phyloP scores from a whole-genome alignment of 92 coral and sea anemone species.

The Zoanthus sociatus region DNA sequence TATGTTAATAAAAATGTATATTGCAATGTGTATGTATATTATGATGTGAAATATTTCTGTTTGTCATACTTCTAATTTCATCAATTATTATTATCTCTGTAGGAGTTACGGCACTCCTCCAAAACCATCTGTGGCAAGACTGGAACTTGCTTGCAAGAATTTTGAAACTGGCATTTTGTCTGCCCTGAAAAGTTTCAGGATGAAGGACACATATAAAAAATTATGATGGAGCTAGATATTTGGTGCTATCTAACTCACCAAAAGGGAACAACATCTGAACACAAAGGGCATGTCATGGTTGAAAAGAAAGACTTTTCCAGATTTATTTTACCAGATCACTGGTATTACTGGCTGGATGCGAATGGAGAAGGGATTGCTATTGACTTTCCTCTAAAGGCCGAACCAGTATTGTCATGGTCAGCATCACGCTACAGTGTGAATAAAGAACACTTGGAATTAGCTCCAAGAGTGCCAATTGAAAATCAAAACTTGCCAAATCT shows the following conservation, averaged over 20 bases:
- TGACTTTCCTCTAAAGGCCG: slow-evolving; percentile 55
- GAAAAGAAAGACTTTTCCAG: slow-evolving; percentile 56
- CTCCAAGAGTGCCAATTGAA: slow-evolving; percentile 60
- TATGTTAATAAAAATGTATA: no score
- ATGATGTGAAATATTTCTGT: no score
- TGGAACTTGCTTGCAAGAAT: slow-evolving; percentile 59
- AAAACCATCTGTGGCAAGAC: slow-evolving; percentile 42
- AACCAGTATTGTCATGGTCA: slow-evolving; percentile 55
- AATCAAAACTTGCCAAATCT: neutral
- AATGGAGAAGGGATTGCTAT: slow-evolving; percentile 60
- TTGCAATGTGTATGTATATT: no score
- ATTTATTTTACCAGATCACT: slow-evolving; percentile 59
- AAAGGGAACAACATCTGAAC: slow-evolving; percentile 54
- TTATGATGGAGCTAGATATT: slow-evolving; percentile 62
- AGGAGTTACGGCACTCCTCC: no score
- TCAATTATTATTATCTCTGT: no score
- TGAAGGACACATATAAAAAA: slow-evolving; percentile 9
- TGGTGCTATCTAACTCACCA: slow-evolving; percentile 54
- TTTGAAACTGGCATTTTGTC: slow-evolving; percentile 56
- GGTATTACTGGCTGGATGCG: slow-evolving; percentile 55
- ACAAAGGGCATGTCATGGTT: slow-evolving; percentile 61
- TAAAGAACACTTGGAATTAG: slow-evolving; percentile 40
- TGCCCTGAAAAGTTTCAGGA: slow-evolving; percentile 48
- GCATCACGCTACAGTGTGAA: slow-evolving; percentile 18
- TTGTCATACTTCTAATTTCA: no score